Evolutionary conservation across 2,113 vertebrate genomes (phyloP), one percentile per base, ranked within the genome.

Genomic region (Bolborhynchus lineola): DNA sequence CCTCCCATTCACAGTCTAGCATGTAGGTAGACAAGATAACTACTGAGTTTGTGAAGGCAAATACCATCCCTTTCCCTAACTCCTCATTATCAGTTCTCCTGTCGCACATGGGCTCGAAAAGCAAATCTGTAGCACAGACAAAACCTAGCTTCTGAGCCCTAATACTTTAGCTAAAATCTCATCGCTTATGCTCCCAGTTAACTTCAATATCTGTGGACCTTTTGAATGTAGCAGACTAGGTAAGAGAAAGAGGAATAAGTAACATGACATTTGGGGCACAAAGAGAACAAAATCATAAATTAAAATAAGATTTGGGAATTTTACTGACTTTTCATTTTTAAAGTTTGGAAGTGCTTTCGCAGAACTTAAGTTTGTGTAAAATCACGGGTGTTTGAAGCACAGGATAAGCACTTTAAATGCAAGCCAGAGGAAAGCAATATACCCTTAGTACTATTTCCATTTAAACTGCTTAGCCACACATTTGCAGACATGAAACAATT

Each of bases 391-490:
- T 81, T 68, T 62, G 92, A 83, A 93, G 25, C 25, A 91, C 21
- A 72, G 41, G 46, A 90, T 82, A 93, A 92, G 83, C 72, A 90
- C 52, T 90, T 88, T 80, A 77, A 91, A 90, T 41, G 78, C 44
- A 88, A 92, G 68, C 57, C 70, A 90, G 86, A 93, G 57, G 79
- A 81, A 96, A 91, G 71, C 50, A 87, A 86, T 89, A 91, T 91
- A 53, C 59, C 16, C 57, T 74, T 55, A 83, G 47, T 77, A 82
- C 57, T 90, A 79, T 94, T 95, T 97, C 93, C 91, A 91, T 79
- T 95, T 88, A 93, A 96, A 96, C 82, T 95, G 96, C 95, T 97
- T 96, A 97, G 94, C 88, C 88, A 96, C 69, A 96, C 83, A 92
- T 47, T 95, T 90, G 74, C 80, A 96, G 90, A 67, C 69, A 77